Base-by-base conservation (phyloP, 2,113 vertebrate species). In the Chascanopsetta lugubris region DNA sequence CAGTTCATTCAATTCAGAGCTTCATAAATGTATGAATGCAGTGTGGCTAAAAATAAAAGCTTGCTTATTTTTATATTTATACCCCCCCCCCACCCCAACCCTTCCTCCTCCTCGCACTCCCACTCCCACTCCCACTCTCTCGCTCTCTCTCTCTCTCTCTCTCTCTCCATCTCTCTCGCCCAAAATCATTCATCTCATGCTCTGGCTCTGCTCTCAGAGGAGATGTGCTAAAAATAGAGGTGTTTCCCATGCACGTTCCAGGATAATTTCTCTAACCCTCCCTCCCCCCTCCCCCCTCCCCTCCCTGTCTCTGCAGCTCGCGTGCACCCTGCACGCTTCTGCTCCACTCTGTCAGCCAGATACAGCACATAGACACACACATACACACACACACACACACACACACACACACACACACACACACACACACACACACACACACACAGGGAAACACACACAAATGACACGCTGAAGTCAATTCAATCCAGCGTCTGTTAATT, bases 191-290 rank as follows among this genome's bases (percentile, higher is more conserved):
- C 87, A 86, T 80, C 82, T 85, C 82, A 73, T 85, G 80, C 82
- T 46, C 43, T 69, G 64, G 61, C 53, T 61, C 58, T 40, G 50
- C 75, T 86, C 81, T 72, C 81, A 12, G 58, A 73, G 80, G 78
- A 84, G 70, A 73, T 69, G 59, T 13, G 70, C 85, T 89, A 88
- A 71, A 88, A 87, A 90, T 85, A 89, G 87, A 85, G 87, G 85
- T 89, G 84, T 87, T 89, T 87, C 87, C 85, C 75, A 20, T 81
- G 69, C 84, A 88, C 71, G 81, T 70, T 86, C 40, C 77, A 59
- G 68, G 84, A 75, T 84, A 48, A 78, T 84, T 82, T 83, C 69
- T 32, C 62, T 78, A 71, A 59, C 50, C 46, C 71, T 55, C 75
- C 36, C 26, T 73, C 46, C 59, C 67, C 50, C 64, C 12, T 42